phyloP scores from a whole-genome alignment of 2,113 vertebrate species.

The Eclectus roratus region DNA sequence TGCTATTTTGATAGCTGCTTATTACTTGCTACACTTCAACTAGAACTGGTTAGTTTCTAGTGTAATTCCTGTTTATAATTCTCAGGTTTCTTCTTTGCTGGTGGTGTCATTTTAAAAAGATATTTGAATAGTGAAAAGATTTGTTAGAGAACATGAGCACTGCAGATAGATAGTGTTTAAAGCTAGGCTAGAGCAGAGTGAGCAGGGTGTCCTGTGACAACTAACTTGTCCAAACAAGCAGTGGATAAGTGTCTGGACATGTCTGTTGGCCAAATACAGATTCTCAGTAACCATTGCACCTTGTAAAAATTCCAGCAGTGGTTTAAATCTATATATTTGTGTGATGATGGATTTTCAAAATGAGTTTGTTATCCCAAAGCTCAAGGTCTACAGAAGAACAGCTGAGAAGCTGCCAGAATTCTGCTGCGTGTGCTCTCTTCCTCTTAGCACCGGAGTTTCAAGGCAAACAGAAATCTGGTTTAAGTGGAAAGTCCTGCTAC shows the following conservation, averaged over 20 bases:
- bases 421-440: neutral
- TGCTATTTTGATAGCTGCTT: neutral
- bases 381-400: neutral
- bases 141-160: neutral
- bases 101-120: neutral
- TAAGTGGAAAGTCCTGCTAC: neutral
- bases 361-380: neutral
- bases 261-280: neutral
- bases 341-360: neutral
- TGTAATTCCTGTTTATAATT: neutral
- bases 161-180: neutral
- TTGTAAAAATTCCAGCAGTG: slow-evolving; percentile 27
- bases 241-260: slow-evolving; percentile 47
- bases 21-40: neutral
- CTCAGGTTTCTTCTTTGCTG: neutral
- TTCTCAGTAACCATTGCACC: neutral
- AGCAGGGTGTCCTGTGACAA: slow-evolving; percentile 29
- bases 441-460: neutral
- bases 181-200: neutral
- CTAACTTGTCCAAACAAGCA: slow-evolving; percentile 42
- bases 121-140: neutral
- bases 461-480: neutral
- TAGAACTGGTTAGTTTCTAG: neutral
- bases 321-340: neutral
- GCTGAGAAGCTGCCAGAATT: neutral